These are phyloP conservation scores for Knipowitschia caucasica DNA, from an alignment of 2,797 vertebrate species.

Conservation along the genomic window DNA sequence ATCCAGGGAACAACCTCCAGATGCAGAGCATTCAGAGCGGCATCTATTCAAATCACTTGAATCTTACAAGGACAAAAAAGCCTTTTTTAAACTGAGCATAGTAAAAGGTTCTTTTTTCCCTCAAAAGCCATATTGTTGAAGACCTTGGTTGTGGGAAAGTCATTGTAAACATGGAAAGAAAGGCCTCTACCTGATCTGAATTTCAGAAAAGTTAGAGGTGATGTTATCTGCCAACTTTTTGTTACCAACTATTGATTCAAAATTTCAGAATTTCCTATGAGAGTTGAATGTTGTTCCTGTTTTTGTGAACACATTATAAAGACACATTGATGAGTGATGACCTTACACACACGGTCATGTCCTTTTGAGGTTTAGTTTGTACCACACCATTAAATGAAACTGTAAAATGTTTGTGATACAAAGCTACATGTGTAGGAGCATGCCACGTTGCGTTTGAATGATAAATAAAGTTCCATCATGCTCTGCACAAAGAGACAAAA, in stretches of 20 bases:
- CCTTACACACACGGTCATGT: no score
- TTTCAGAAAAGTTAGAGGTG: conserved; percentile 1
- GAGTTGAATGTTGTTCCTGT: neutral
- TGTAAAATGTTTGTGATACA: no score
- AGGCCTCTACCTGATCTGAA: conserved; percentile 1
- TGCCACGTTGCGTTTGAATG: no score
- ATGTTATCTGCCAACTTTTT: conserved; percentile 1
- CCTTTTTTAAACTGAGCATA: conserved; percentile 16
- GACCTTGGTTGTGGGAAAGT: conserved; percentile 15
- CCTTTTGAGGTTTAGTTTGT: no score
- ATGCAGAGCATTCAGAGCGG: conserved; percentile 13
- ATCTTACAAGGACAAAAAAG: conserved; percentile 33
- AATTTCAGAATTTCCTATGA: neutral
- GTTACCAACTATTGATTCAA: neutral
- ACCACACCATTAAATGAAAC: no score
- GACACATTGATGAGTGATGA: no score
- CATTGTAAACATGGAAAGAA: conserved; percentile 5
- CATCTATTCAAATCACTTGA: conserved; percentile 19
- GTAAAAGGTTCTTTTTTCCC: conserved; percentile 13
- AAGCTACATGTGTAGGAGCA: no score
- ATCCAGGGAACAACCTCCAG: conserved; percentile 21
- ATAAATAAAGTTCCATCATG: no score
- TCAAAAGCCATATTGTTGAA: conserved; percentile 5
- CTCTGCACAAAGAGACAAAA: no score
- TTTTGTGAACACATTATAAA: no score